These are phyloP conservation scores for Pteruthius melanotis DNA, from an alignment of 2,113 vertebrate genomes.

Conservation along the genomic window DNA sequence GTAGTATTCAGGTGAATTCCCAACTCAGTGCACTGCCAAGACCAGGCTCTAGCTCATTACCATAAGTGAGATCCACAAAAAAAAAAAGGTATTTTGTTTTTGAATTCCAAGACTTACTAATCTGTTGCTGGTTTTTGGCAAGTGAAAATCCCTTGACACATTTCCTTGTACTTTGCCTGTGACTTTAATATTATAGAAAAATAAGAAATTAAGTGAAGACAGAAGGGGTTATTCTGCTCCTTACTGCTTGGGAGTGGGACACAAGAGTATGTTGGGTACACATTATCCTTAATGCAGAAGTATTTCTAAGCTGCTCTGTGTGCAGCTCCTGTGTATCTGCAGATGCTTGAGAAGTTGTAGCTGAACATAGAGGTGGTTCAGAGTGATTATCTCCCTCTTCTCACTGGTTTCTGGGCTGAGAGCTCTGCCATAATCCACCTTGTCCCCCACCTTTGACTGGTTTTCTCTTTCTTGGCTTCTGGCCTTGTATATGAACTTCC, in stretches of 20 bases:
- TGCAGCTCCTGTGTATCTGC: neutral
- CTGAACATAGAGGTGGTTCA: neutral
- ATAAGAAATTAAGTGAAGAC: neutral
- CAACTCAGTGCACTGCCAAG: neutral
- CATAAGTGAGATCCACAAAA: accelerated
- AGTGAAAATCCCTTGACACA: neutral
- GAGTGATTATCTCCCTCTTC: neutral
- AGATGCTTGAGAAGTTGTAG: neutral
- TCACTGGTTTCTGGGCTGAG: neutral
- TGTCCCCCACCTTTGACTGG: neutral
- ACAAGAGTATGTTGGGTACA: neutral
- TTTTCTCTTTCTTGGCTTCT: neutral
- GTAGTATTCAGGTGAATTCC: neutral
- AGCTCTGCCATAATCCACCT: neutral
- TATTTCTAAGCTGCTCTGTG: neutral
- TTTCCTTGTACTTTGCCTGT: neutral
- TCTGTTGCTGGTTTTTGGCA: neutral
- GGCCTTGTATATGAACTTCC: neutral
- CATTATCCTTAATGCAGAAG: neutral
- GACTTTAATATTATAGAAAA: neutral
- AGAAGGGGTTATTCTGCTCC: neutral
- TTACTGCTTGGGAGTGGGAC: neutral
- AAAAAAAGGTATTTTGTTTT: neutral
- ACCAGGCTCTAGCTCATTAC: neutral
- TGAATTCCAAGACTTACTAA: neutral